A percentile compares a stretch with the other conserved stretches of the same genome.
Conservation (phyloP, 2,797 vertebrate genomes). For the Labroides dimidiatus region DNA sequence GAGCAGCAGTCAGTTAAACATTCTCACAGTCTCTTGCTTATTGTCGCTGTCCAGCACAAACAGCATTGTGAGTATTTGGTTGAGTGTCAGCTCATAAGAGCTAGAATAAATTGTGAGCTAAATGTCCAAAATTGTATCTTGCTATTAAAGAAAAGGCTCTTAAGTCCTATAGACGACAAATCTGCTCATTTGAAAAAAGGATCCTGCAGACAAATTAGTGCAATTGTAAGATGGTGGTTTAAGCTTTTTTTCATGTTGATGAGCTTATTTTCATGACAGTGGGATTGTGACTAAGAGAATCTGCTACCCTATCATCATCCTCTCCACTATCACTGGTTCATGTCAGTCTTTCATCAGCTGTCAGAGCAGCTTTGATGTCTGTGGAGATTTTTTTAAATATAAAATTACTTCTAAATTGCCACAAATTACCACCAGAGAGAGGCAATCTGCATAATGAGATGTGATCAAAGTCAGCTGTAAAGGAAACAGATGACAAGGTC, state of each 20-base stretch:
- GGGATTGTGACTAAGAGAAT: neutral
- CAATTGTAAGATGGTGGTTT: conserved; percentile 3
- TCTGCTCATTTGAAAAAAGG: neutral
- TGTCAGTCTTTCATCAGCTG: conserved; percentile 5
- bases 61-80: conserved; percentile 5
- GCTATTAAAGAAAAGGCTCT: neutral
- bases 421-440: neutral
- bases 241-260: neutral
- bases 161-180: neutral
- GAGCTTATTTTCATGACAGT: neutral
- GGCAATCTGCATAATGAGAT: neutral
- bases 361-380: neutral
- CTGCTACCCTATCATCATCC: neutral
- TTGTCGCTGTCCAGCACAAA: conserved; percentile 13
- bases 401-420: no score
- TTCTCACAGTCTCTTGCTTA: conserved; percentile 12
- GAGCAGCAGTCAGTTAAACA: conserved; percentile 28
- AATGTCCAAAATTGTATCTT: neutral
- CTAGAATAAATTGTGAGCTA: conserved; percentile 1
- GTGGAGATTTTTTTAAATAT: no score
- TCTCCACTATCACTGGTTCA: conserved; percentile 4
- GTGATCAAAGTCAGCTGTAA: neutral
- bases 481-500: neutral
- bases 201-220: neutral
- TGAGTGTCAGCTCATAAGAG: neutral